Evolutionary conservation across 1,140 invertebrate species (phyloP).

Genomic region (Drosophila pruinosa): DNA sequence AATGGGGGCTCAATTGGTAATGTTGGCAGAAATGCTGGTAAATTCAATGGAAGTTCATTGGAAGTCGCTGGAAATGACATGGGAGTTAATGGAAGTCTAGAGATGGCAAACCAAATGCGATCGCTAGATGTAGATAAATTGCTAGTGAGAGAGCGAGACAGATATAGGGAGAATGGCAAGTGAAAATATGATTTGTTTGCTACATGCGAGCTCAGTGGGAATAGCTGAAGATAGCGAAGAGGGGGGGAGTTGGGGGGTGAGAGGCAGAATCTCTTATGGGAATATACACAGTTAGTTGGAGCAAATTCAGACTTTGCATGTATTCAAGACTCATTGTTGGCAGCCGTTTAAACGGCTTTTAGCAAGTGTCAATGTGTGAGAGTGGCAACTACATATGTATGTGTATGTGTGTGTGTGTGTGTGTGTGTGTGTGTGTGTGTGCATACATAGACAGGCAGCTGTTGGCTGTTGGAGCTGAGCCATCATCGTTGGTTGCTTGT

Average conservation of each 20-base stretch:
- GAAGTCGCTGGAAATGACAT: not conserved
- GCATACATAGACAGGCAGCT: not conserved
- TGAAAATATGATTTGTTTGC: too few relatives aligned
- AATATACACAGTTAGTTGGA: not conserved
- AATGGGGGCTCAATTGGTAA: too few relatives aligned
- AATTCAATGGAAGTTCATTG: not conserved
- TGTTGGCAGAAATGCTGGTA: too few relatives aligned
- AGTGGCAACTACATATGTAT: too few relatives aligned
- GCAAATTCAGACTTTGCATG: not conserved
- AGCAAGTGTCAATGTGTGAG: not conserved
- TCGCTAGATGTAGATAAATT: too few relatives aligned
- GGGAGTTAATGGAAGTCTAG: too few relatives aligned
- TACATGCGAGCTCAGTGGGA: not conserved
- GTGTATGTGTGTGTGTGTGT: not conserved
- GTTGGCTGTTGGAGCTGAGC: conserved; percentile 16
- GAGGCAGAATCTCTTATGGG: not conserved
- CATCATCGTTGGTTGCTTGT: conserved; percentile 35
- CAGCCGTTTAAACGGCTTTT: conserved; percentile 17
- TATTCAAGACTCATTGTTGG: conserved; percentile 1
- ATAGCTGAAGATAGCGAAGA: too few relatives aligned
- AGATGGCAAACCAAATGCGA: too few relatives aligned
- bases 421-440: not conserved
- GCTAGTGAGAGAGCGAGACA: too few relatives aligned
- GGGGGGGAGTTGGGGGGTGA: not conserved
- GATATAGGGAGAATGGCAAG: too few relatives aligned